phyloP scores from a whole-genome alignment of 1,140 invertebrate species.

The Orussus abietinus region DNA sequence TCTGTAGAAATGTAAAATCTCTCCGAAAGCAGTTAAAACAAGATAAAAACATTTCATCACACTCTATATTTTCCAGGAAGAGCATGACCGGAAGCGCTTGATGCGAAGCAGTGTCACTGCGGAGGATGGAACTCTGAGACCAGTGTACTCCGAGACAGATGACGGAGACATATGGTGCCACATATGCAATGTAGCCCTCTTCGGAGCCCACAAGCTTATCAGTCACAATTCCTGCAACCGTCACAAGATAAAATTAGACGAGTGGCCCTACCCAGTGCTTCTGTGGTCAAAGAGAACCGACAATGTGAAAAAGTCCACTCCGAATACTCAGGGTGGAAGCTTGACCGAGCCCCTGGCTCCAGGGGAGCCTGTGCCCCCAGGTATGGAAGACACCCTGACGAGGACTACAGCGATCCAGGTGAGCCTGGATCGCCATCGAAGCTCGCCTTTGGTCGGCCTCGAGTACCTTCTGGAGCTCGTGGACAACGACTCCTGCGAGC shows the following conservation, averaged over 20 bases:
- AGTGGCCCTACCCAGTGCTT: conserved; percentile 50
- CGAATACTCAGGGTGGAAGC: too few species aligned
- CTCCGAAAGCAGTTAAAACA: too few species aligned
- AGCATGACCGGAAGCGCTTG: conserved; percentile 48
- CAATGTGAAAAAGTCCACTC: conserved; percentile 26
- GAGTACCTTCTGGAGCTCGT: conserved; percentile 71
- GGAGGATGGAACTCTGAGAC: conserved; percentile 48
- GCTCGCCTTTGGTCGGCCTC: conserved; percentile 58
- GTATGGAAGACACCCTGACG: conserved; percentile 63
- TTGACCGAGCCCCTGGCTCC: conserved; percentile 49
- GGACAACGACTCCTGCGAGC: conserved; percentile 61
- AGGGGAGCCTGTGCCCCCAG: conserved; percentile 67
- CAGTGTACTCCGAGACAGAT: conserved; percentile 48
- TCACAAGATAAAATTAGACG: conserved; percentile 51
- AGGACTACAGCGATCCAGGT: conserved; percentile 57
- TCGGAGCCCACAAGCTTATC: conserved; percentile 48
- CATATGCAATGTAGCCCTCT: conserved; percentile 50
- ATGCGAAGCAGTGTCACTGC: conserved; percentile 51
- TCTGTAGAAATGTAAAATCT: neutral
- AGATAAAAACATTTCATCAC: too few species aligned
- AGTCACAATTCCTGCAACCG: conserved; percentile 47
- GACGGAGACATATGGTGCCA: conserved; percentile 53
- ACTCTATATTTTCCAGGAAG: conserved; percentile 46
- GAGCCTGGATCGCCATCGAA: conserved; percentile 51
- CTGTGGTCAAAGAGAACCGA: conserved; percentile 48